Conservation (phyloP, 2,797 vertebrate species). For the Eidolon dupreanum region DNA sequence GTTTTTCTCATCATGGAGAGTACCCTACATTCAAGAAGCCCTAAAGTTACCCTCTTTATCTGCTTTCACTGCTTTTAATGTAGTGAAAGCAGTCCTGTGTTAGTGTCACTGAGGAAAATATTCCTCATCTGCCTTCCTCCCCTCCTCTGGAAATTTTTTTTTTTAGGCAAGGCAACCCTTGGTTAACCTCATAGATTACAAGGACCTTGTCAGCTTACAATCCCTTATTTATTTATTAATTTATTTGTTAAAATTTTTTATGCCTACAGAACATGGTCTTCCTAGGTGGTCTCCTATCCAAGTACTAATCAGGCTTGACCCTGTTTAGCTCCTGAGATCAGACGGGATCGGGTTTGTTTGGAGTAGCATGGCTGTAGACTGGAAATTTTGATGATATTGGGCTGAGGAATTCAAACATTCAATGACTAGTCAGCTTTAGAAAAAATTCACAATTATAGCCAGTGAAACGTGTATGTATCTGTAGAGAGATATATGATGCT, state of each 20-base stretch:
- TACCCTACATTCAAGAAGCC: not conserved
- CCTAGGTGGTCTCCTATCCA: too few relatives aligned
- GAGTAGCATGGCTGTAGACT: too few relatives aligned
- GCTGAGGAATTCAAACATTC: not conserved
- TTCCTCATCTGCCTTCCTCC: not conserved
- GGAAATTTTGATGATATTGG: not conserved
- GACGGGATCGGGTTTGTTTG: too few relatives aligned
- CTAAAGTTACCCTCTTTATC: not conserved
- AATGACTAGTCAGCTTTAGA: not conserved
- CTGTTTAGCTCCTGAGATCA: too few relatives aligned
- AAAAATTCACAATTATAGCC: not conserved
- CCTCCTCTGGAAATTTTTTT: not conserved
- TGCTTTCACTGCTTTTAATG: not conserved
- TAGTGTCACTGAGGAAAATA: not conserved
- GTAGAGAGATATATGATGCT: not conserved
- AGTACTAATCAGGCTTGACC: too few relatives aligned
- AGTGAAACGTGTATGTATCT: not conserved
- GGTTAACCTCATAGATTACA: too few relatives aligned
- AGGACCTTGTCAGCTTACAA: too few relatives aligned
- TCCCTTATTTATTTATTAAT: too few relatives aligned
- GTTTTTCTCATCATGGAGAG: not conserved
- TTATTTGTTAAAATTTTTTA: too few relatives aligned
- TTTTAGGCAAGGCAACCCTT: too few relatives aligned
- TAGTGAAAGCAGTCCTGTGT: not conserved
- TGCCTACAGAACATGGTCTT: too few relatives aligned